Base-by-base conservation (phyloP, 1,140 invertebrate genomes). In the Tenebrio molitor region DNA sequence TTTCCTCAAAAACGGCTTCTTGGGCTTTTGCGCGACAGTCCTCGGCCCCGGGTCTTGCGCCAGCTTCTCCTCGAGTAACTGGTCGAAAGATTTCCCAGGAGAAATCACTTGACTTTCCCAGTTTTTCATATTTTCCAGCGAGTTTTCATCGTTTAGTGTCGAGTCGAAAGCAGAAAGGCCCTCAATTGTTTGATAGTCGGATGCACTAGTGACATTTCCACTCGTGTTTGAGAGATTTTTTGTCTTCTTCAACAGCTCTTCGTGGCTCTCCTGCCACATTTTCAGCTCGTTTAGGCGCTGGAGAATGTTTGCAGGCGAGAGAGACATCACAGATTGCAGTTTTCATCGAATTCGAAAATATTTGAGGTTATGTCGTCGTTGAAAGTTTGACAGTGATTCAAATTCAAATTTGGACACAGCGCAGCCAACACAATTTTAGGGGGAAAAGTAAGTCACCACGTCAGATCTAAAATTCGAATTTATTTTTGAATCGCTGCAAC, bases 1-100 rank as follows among this genome's bases (percentile, higher is more conserved):
- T 65, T 78, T 78, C 69, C 71, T 78, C 25, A 83, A 72, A 76
- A 78, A 83, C 1, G 79, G 78, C 44, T 69, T 64, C 67, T 82
- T 83, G 0, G 75, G 77, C 66, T 80, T 79, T 19, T 25, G 50
- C 4, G 65, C 66, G 2, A 21, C 21, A 41, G 1, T 21, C 5
- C 21, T 10, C 1, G 17, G 39, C n/a, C 17, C 23, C 34, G 33
- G 21, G 2, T 78, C 72, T 36, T 76, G 50, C 0, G 69, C 67
- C 5, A 77, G 41, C 67, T 78, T 76, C 23, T 77, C 76, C 50
- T 78, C 75, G 2, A 78, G 21, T 4, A 77, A 53, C 66, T 78
- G 41, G 16, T 75, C 63, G 50, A 79, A 77, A n/a, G 65, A 39
- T 65, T 78, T 78, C 8, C 42, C 15, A 21, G 74, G 74, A 3